Evolutionary conservation across 2,113 vertebrate genomes (phyloP).

Genomic region (Trachemys scripta): DNA sequence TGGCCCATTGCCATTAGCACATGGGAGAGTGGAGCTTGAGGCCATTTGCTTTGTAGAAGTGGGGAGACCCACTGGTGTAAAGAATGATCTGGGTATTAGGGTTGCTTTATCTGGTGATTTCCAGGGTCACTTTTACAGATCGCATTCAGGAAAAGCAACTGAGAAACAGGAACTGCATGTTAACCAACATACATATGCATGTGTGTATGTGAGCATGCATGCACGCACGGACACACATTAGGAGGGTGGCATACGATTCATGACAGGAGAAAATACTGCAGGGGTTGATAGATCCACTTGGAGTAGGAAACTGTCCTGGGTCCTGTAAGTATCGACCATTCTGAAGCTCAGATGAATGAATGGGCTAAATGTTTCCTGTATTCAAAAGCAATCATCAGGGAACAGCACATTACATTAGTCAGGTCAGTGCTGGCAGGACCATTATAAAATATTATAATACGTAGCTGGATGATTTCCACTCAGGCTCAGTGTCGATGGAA

Average conservation of each 20-base stretch:
- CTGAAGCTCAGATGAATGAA: slow-evolving; percentile 72
- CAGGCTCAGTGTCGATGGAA: neutral
- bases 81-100: neutral
- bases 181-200: neutral
- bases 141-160: neutral
- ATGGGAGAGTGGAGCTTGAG: neutral
- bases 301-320: slow-evolving; percentile 16
- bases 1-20: accelerated
- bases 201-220: neutral
- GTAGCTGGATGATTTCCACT: slow-evolving; percentile 56
- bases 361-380: slow-evolving; percentile 60
- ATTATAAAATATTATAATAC: slow-evolving; percentile 68
- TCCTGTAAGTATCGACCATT: slow-evolving; percentile 40
- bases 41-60: neutral
- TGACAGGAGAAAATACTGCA: slow-evolving; percentile 20
- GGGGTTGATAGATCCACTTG: slow-evolving; percentile 51
- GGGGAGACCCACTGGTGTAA: neutral
- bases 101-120: neutral
- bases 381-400: slow-evolving; percentile 65
- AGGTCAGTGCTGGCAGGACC: slow-evolving; percentile 50
- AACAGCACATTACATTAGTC: slow-evolving; percentile 68
- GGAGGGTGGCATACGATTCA: slow-evolving; percentile 43
- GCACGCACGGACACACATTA: neutral
- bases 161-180: neutral
- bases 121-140: accelerated